These are phyloP conservation scores for Caenorhabditis zanzibari DNA, from an alignment of 2,888 invertebrate species.

Conservation along the genomic window DNA sequence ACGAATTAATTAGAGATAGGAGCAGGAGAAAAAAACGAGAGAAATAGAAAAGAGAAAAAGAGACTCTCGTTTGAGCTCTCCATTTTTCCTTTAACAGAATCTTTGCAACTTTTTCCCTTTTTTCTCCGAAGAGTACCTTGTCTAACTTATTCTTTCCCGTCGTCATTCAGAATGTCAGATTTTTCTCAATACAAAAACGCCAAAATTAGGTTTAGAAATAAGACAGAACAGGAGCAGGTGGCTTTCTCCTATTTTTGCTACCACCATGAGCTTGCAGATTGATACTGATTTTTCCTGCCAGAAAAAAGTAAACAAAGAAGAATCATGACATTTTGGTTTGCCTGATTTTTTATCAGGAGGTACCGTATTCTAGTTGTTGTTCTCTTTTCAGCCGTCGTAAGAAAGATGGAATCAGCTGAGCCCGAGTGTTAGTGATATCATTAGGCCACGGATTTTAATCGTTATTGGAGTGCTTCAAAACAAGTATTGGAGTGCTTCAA, in stretches of 20 bases:
- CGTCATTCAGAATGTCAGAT: conserved; percentile 40
- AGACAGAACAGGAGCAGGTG: conserved; percentile 17
- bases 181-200: neutral
- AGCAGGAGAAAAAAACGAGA: conserved; percentile 20
- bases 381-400: neutral
- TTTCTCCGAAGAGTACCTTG: conserved; percentile 31
- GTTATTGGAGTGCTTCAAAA: too few species aligned
- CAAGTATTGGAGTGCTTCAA: too few species aligned
- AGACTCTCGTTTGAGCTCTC: conserved; percentile 34
- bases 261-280: conserved; percentile 5
- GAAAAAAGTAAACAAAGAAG: conserved; percentile 2
- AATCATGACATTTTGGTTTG: neutral
- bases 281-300: neutral
- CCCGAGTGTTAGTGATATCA: neutral
- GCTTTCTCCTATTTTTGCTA: conserved; percentile 5
- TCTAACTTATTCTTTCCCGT: conserved; percentile 16
- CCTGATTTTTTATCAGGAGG: conserved; percentile 2
- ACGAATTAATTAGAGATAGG: conserved; percentile 63
- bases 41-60: conserved; percentile 3
- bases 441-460: neutral
- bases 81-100: conserved; percentile 22
- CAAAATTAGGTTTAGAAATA: neutral
- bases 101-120: conserved; percentile 49
- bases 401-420: neutral
- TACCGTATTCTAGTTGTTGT: conserved; percentile 14